Conservation (phyloP, 1,140 invertebrate species). For the Zaprionus nigranus region DNA sequence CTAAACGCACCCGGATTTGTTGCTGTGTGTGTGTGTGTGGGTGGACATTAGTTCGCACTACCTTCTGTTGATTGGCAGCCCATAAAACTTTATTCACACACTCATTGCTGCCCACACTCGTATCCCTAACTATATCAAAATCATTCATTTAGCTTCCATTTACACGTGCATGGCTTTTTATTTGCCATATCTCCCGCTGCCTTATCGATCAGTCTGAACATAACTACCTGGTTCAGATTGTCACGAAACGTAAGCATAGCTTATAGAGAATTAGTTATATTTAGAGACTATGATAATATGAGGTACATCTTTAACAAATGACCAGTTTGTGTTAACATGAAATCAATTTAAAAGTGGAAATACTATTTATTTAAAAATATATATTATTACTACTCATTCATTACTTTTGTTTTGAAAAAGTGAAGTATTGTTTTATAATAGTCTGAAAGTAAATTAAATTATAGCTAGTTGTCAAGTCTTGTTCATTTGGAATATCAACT, state of each 20-base stretch:
- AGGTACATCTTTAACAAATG: neutral
- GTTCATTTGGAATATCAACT: no score
- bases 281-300: neutral
- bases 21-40: slow-evolving; percentile 9
- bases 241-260: slow-evolving; percentile 19
- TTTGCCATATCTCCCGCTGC: neutral
- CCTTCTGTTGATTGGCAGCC: slow-evolving; percentile 64
- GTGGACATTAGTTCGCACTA: slow-evolving; percentile 54
- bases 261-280: slow-evolving; percentile 12
- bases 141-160: slow-evolving; percentile 20
- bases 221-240: slow-evolving; percentile 26
- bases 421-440: no score
- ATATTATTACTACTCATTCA: no score
- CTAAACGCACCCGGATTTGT: slow-evolving; percentile 20
- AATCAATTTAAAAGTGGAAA: neutral
- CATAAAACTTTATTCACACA: slow-evolving; percentile 49
- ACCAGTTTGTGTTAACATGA: neutral
- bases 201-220: slow-evolving; percentile 25
- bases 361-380: no score
- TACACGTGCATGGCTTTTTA: slow-evolving; percentile 11
- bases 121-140: neutral
- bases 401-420: no score
- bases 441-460: no score
- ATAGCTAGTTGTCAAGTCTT: no score
- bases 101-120: neutral